phyloP scores from a whole-genome alignment of 2,888 invertebrate genomes.

The Elgonia sp. region DNA sequence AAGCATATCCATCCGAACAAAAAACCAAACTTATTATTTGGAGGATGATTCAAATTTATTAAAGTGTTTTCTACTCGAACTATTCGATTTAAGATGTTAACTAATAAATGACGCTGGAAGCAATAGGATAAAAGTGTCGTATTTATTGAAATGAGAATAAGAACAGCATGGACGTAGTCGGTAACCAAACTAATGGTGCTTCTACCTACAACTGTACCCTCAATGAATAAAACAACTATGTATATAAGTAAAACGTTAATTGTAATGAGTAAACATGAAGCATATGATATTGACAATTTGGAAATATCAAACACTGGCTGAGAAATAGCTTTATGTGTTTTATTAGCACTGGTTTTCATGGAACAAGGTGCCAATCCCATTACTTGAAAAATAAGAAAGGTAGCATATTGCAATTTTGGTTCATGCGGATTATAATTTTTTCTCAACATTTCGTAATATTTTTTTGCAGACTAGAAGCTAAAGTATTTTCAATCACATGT shows the following conservation, averaged over 20 bases:
- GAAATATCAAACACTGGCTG: constrained; percentile 18
- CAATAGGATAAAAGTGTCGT: constrained; percentile 10
- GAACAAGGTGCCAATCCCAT: constrained; percentile 27
- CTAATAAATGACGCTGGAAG: not conserved
- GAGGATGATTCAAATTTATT: not conserved
- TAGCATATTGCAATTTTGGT: not conserved
- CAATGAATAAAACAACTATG: not conserved
- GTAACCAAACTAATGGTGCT: not conserved
- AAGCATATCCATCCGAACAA: not conserved
- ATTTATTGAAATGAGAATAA: not conserved
- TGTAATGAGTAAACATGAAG: not conserved
- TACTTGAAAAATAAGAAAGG: constrained; percentile 26
- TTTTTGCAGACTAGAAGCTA: not conserved
- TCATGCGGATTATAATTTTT: not conserved
- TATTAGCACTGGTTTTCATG: not conserved
- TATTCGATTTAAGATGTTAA: constrained; percentile 13
- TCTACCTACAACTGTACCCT: not conserved
- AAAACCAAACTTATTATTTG: not conserved
- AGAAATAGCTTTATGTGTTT: not conserved
- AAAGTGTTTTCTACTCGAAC: constrained; percentile 17
- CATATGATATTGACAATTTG: not conserved
- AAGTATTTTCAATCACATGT: not conserved
- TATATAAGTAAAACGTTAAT: not conserved
- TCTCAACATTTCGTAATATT: constrained; percentile 5
- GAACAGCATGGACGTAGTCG: constrained; percentile 23